These are phyloP conservation scores for Pantherophis alleghaniensis DNA, from an alignment of 2,797 vertebrate species.

Conservation along the genomic window DNA sequence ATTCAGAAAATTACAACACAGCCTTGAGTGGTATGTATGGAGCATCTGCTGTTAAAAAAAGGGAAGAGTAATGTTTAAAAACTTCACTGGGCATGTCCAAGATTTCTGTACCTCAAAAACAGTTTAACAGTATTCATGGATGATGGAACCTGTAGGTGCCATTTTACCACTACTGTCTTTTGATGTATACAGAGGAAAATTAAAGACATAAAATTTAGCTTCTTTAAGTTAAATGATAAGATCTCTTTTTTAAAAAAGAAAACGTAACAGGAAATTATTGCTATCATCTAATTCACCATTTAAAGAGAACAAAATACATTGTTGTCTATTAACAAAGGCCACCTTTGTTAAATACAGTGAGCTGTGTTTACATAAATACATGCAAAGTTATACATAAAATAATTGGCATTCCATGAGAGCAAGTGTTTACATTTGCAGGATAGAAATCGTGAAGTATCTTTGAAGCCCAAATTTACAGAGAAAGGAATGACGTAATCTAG, in stretches of 20 bases:
- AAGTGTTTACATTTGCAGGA: background rate
- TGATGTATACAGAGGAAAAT: background rate
- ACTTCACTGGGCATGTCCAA: background rate
- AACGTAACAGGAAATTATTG: background rate
- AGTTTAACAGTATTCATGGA: background rate
- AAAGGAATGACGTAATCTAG: slow-evolving; percentile 32
- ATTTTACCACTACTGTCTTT: background rate
- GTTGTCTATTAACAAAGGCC: background rate
- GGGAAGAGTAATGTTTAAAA: background rate
- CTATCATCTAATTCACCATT: background rate
- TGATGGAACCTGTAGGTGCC: background rate
- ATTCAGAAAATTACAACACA: background rate
- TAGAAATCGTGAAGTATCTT: background rate
- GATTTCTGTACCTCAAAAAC: background rate
- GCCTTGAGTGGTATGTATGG: background rate
- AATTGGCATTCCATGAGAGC: background rate
- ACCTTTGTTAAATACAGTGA: background rate
- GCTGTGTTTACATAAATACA: background rate
- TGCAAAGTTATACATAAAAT: background rate
- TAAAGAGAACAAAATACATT: background rate
- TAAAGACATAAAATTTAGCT: no score
- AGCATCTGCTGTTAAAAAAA: background rate
- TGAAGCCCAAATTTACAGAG: background rate
- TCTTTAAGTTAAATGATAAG: background rate
- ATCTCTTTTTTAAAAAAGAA: background rate